phyloP scores from a whole-genome alignment of 1,140 invertebrate species.

The Delia radicum region DNA sequence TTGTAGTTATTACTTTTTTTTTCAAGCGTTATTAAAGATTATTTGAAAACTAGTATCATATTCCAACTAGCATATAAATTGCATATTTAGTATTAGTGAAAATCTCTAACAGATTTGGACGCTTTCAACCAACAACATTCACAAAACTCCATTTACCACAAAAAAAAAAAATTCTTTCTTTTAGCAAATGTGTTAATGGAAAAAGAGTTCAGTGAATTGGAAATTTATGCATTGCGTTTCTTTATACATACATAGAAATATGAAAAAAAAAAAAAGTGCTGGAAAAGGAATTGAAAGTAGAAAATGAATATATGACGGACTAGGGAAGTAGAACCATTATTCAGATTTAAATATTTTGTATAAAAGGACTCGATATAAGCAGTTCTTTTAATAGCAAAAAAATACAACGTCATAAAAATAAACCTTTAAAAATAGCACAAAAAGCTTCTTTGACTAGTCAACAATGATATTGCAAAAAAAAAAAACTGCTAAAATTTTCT shows the following conservation, averaged over 20 bases:
- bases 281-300: not conserved
- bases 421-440: no score
- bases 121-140: not conserved
- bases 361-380: no score
- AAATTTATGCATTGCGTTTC: constrained; percentile 24
- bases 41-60: not conserved
- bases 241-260: not conserved
- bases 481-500: no score
- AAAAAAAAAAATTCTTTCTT: not conserved
- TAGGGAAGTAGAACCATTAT: not conserved
- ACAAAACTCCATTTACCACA: not conserved
- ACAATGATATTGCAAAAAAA: no score
- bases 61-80: not conserved
- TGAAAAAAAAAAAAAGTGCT: not conserved
- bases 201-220: constrained; percentile 22
- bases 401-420: no score
- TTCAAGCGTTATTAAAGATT: not conserved
- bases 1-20: not conserved
- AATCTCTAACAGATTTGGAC: not conserved
- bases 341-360: no score
- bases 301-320: not conserved
- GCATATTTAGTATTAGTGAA: not conserved
- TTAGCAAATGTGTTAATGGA: constrained; percentile 11
- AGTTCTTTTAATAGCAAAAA: no score
- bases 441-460: no score